phyloP scores from a whole-genome alignment of 1,140 invertebrate species.

The Prorops nasuta region DNA sequence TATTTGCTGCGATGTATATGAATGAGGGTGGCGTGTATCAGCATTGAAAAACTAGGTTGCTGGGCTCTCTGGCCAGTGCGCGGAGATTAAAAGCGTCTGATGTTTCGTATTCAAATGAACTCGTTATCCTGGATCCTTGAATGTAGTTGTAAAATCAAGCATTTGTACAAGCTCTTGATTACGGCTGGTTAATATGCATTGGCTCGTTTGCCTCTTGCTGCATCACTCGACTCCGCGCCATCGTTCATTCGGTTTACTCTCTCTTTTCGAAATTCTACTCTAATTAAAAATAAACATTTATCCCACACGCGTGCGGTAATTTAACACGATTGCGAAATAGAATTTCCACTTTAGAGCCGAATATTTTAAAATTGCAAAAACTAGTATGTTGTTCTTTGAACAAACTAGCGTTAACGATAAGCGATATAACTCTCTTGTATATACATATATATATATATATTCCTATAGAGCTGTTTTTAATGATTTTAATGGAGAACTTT shows the following conservation, averaged over 20 bases:
- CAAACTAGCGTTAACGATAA: too few relatives aligned
- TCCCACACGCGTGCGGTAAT: too few relatives aligned
- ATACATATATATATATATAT: too few relatives aligned
- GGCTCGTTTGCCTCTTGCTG: neutral
- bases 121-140: constrained; percentile 30
- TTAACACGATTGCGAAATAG: too few relatives aligned
- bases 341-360: too few relatives aligned
- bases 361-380: too few relatives aligned
- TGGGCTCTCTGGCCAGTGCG: constrained; percentile 20
- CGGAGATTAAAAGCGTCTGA: constrained; percentile 32
- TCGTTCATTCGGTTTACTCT: neutral
- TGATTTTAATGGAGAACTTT: too few relatives aligned
- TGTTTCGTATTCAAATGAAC: constrained; percentile 36
- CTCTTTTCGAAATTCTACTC: too few relatives aligned
- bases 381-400: too few relatives aligned
- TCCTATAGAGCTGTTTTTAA: too few relatives aligned
- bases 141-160: constrained; percentile 15
- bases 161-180: constrained; percentile 11
- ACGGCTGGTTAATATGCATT: constrained; percentile 13
- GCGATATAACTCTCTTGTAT: too few relatives aligned
- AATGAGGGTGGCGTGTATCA: constrained; percentile 31
- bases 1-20: constrained; percentile 27
- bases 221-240: neutral
- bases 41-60: constrained; percentile 27
- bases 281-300: too few relatives aligned